Evolutionary conservation across 1,140 invertebrate genomes (phyloP).

Genomic region (Hyphantria cunea): DNA sequence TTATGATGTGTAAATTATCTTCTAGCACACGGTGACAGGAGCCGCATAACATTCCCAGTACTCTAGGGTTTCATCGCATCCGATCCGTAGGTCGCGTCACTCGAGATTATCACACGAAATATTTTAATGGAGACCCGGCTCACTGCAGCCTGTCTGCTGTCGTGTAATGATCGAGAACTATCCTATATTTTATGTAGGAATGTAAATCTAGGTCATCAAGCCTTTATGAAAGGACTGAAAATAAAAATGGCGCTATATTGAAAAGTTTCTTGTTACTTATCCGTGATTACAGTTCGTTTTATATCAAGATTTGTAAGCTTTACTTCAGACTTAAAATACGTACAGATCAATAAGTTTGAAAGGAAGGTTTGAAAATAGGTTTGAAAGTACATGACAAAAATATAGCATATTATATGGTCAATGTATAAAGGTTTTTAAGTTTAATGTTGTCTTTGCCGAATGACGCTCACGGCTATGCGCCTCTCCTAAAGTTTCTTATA

Average conservation of each 20-base stretch:
- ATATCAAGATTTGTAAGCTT: no score
- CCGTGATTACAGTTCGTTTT: no score
- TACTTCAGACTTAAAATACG: no score
- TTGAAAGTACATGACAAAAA: no score
- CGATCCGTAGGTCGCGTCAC: slow-evolving; percentile 33
- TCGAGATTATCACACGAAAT: slow-evolving; percentile 39
- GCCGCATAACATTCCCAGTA: slow-evolving; percentile 13
- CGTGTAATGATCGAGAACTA: not conserved
- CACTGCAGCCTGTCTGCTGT: not conserved
- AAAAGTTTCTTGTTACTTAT: not conserved
- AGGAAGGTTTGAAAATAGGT: no score
- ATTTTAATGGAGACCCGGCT: slow-evolving; percentile 37
- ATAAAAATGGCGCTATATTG: not conserved
- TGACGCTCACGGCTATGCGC: no score
- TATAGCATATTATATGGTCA: no score
- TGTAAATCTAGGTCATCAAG: not conserved
- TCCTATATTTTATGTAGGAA: not conserved
- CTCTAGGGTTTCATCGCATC: slow-evolving; percentile 32
- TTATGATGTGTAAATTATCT: no score
- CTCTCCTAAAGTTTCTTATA: no score
- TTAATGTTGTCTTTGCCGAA: no score
- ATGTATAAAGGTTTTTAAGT: no score
- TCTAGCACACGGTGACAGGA: slow-evolving; percentile 26
- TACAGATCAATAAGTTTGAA: no score
- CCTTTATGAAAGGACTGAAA: not conserved